These are phyloP conservation scores for Ligdia adustata DNA, from an alignment of 2,888 invertebrate genomes.

Conservation along the genomic window DNA sequence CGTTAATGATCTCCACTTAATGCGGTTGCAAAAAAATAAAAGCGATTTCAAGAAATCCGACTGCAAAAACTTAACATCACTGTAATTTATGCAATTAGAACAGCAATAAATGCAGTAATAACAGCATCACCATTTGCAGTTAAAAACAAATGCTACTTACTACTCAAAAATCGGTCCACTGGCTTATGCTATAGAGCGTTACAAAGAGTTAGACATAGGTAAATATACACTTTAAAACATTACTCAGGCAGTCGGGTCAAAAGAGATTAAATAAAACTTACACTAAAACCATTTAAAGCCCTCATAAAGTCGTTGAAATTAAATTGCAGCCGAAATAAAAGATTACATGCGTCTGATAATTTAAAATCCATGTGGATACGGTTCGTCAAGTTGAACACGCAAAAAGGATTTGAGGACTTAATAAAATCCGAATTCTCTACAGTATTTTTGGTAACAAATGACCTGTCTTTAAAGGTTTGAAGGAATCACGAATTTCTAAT, in stretches of 20 bases:
- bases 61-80: too few relatives aligned
- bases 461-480: conserved; percentile 6
- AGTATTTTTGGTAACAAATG: conserved; percentile 5
- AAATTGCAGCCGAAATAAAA: neutral
- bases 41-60: too few relatives aligned
- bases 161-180: too few relatives aligned
- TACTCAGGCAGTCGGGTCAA: neutral
- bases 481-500: too few relatives aligned
- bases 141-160: too few relatives aligned
- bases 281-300: neutral
- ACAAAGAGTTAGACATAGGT: too few relatives aligned
- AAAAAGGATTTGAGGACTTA: conserved; percentile 20
- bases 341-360: conserved; percentile 4
- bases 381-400: conserved; percentile 10
- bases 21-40: too few relatives aligned
- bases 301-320: neutral
- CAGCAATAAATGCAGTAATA: too few relatives aligned
- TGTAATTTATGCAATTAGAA: too few relatives aligned
- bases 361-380: neutral
- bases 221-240: neutral
- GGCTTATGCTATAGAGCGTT: too few relatives aligned
- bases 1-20: too few relatives aligned
- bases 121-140: too few relatives aligned
- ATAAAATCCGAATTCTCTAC: neutral
- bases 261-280: neutral